Base-by-base conservation (phyloP, 2,797 vertebrate genomes). In the Tarsius wallacei region DNA sequence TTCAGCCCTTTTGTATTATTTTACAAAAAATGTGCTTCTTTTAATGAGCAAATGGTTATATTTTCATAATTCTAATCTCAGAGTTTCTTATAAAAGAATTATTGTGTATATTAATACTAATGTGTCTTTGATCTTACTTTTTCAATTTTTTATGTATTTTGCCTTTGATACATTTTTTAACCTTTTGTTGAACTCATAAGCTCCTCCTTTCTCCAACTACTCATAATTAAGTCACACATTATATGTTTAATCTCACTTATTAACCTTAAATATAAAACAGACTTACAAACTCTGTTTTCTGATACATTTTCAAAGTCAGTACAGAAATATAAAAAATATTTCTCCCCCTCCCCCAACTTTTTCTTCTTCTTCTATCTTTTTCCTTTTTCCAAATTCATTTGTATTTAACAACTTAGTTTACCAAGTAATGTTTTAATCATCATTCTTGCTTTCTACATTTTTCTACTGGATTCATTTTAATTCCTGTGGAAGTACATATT, bases 1-100 rank as follows among this genome's bases (percentile, higher is more conserved):
- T 74, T 77, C 19, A 49, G 10, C 12, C 12, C 13, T 10, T 78
- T 93, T 78, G 19, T 51, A n/a, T 70, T 91, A 8, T 94, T 83
- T 87, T 31, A 70, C 31, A 68, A 31, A 47, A 2, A 14, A 17
- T 36, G 5, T 21, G 11, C 16, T 19, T 47, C 24, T 86, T 57
- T 81, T 83, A 76, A 90, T 61, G 61, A 83, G 53, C 12, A 59
- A 5, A 80, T 51, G 61, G 49, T 61, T 82, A 8, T 81, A 31
- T 81, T 84, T 93, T 78, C 53, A 81, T 47, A 89, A 66, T 85
- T 89, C 14, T 5, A 33, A 33, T 53, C 22, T 91, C 24, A 82
- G 28, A 80, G 22, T 83, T 51, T 85, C 19, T 57, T 77, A 81
- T 57, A 85, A 85, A 80, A 26, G 22, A 11, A 71, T 78, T 78